Conservation (phyloP, 2,888 invertebrate genomes). For the Ceraclea dissimilis region DNA sequence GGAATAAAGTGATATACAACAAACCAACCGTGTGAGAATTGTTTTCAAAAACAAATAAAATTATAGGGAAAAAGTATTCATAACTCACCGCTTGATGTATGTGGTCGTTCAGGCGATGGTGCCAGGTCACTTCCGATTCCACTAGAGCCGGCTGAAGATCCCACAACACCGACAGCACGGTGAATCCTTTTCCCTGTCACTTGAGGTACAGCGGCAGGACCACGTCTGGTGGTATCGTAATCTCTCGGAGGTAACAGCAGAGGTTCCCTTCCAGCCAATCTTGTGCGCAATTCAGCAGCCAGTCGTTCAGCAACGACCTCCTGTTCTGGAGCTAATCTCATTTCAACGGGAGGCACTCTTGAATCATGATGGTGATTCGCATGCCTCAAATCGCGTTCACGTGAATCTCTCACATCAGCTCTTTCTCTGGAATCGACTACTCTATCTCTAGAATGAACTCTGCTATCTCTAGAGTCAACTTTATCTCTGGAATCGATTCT, state of each 20-base stretch:
- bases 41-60: too few species aligned
- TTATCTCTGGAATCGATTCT: conserved; percentile 1
- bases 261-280: conserved; percentile 52
- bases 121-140: conserved; percentile 87
- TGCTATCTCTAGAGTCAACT: conserved; percentile 5
- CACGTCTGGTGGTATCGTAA: conserved; percentile 81
- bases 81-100: conserved; percentile 38
- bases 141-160: conserved; percentile 74
- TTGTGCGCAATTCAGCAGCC: conserved; percentile 76
- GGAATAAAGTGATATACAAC: too few species aligned
- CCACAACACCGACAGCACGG: conserved; percentile 38
- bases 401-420: conserved; percentile 2
- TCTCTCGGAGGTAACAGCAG: conserved; percentile 87
- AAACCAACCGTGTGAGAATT: too few species aligned
- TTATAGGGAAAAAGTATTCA: background rate
- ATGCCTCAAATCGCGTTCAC: conserved; percentile 50
- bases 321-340: conserved; percentile 45
- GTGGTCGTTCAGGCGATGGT: conserved; percentile 65
- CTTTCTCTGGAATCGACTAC: conserved; percentile 3
- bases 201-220: conserved; percentile 13
- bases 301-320: conserved; percentile 57
- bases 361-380: conserved; percentile 52
- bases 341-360: conserved; percentile 25
- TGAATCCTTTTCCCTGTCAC: conserved; percentile 10
- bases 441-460: conserved; percentile 7